phyloP scores from a whole-genome alignment of 2,888 invertebrate species.

The Chrysolina oricalcia region DNA sequence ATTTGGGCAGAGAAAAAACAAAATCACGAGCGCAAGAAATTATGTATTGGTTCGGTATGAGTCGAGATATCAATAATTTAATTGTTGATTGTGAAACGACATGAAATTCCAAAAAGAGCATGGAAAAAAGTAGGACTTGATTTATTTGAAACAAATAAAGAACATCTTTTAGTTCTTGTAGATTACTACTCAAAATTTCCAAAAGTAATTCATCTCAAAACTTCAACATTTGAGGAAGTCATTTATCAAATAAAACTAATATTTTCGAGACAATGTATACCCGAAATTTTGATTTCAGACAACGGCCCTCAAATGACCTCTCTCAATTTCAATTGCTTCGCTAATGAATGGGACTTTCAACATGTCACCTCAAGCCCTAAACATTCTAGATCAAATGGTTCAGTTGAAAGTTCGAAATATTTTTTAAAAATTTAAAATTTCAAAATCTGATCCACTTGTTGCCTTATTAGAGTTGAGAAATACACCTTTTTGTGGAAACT shows the following conservation, averaged over 20 bases:
- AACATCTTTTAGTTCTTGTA: conserved; percentile 1
- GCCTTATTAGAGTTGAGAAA: no score
- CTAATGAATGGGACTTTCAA: not conserved
- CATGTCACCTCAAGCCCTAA: no score
- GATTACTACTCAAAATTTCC: not conserved
- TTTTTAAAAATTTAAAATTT: not conserved
- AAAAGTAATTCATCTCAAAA: not conserved
- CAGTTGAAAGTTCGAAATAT: no score
- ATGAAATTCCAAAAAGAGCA: conserved; percentile 16
- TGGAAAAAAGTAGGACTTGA: conserved; percentile 1
- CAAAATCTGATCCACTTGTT: not conserved
- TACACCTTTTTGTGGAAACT: not conserved
- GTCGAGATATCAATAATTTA: not conserved
- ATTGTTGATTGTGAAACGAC: not conserved
- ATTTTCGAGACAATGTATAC: conserved; percentile 18
- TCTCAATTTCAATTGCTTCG: conserved; percentile 2
- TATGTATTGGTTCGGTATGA: no score
- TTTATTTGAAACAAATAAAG: conserved; percentile 13
- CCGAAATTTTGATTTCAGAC: not conserved
- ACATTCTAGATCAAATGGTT: no score
- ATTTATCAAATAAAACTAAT: conserved; percentile 19
- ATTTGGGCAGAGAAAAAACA: no score
- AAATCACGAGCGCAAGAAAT: no score
- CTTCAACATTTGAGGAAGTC: not conserved
- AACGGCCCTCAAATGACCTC: conserved; percentile 2